These are phyloP conservation scores for Hirtodrosophila cameraria DNA, from an alignment of 2,888 invertebrate genomes.

Conservation along the genomic window DNA sequence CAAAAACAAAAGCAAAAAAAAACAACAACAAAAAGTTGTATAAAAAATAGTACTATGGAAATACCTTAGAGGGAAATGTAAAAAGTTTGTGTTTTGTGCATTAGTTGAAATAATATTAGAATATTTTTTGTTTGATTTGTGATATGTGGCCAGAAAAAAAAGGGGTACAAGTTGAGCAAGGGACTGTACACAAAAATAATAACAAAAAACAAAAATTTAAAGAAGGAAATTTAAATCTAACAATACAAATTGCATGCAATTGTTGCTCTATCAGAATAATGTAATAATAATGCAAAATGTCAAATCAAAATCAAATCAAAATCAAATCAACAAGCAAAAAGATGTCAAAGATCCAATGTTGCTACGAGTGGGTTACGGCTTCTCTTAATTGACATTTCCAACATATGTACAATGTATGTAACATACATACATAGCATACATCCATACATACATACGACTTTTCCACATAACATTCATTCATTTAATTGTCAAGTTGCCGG, in stretches of 20 bases:
- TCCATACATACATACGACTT: too few species aligned
- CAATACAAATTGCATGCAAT: conserved; percentile 17
- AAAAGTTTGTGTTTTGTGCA: conserved; percentile 18
- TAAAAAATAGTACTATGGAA: conserved; percentile 14
- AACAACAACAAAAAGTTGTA: conserved; percentile 5
- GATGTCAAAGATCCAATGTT: conserved; percentile 18
- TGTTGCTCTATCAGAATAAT: too few species aligned
- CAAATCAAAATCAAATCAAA: conserved; percentile 52
- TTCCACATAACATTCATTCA: conserved; percentile 2
- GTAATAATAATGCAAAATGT: conserved; percentile 40
- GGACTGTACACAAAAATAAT: not conserved
- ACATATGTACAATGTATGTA: too few species aligned
- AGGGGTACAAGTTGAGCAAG: not conserved
- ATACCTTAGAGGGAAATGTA: conserved; percentile 26
- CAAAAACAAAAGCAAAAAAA: not conserved
- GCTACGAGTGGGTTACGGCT: not conserved
- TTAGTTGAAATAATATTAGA: not conserved
- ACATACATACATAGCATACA: too few species aligned
- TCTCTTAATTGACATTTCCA: too few species aligned
- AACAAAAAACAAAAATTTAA: conserved; percentile 9
- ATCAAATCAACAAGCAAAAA: conserved; percentile 15
- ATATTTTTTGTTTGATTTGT: conserved; percentile 8
- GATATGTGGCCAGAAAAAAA: too few species aligned
- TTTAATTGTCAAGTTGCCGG: conserved; percentile 18
- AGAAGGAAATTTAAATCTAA: too few species aligned